A percentile compares a stretch with the other conserved stretches of the same genome.
Evolutionary conservation across 37 sponge, comb jelly and placozoan species (phyloP).

Genomic region (Ephydatia muelleri): DNA sequence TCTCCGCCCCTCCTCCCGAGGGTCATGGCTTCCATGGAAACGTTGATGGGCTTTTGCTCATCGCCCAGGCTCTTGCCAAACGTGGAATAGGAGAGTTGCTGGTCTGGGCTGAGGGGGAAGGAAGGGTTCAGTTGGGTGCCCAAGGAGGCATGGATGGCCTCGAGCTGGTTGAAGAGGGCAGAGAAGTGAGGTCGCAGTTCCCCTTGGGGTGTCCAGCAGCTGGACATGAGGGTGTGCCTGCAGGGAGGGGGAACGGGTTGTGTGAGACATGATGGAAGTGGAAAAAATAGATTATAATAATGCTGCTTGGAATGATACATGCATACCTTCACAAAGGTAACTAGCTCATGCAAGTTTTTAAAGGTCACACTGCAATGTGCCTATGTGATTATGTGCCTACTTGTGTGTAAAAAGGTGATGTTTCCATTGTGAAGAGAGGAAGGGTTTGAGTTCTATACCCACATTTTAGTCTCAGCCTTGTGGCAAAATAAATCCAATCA

Average conservation of each 20-base stretch:
- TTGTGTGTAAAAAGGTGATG: no score
- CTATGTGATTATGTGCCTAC: no score
- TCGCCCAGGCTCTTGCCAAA: neutral
- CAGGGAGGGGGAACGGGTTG: neutral
- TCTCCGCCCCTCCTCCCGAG: neutral
- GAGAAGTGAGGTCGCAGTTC: slow-evolving; percentile 54
- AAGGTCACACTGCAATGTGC: no score
- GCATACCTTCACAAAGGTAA: no score
- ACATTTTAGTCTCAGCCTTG: no score
- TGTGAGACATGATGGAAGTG: neutral
- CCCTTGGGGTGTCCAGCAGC: slow-evolving; percentile 45
- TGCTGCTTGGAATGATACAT: no score
- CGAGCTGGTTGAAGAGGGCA: slow-evolving; percentile 7
- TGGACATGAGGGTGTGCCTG: slow-evolving; percentile 38
- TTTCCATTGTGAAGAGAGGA: no score
- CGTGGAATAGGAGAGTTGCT: neutral
- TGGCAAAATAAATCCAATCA: no score
- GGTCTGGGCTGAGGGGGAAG: neutral
- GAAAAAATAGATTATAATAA: no score
- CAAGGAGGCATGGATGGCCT: neutral
- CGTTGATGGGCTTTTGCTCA: neutral
- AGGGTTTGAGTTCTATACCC: no score
- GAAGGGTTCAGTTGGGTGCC: neutral
- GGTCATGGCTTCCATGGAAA: neutral
- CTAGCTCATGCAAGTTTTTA: no score